Evolutionary conservation across 2,113 vertebrate species (phyloP).

Genomic region (Pachypanchax playfairii): DNA sequence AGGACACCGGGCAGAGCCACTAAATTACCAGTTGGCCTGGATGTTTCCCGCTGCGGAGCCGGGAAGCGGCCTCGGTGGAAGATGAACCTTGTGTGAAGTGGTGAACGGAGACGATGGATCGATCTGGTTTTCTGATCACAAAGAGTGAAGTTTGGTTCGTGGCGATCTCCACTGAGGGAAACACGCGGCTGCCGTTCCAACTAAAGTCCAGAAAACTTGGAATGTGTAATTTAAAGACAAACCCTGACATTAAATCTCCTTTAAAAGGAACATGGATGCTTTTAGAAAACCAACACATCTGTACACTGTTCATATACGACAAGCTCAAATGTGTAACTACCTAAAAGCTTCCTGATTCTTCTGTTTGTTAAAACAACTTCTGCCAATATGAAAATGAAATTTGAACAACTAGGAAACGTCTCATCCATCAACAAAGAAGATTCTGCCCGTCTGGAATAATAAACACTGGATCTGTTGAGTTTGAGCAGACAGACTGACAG

Average conservation of each 20-base stretch:
- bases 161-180: not conserved
- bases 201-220: not conserved
- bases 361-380: too few relatives aligned
- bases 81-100: constrained; percentile 34
- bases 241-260: constrained; percentile 15
- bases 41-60: not conserved
- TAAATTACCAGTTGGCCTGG: constrained; percentile 50
- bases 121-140: constrained; percentile 27
- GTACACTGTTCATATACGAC: constrained; percentile 22
- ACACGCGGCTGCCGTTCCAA: not conserved
- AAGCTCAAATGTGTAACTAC: constrained; percentile 2
- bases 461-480: too few relatives aligned
- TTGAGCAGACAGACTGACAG: too few relatives aligned
- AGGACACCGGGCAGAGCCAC: constrained; percentile 54
- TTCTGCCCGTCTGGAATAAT: too few relatives aligned
- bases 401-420: too few relatives aligned
- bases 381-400: too few relatives aligned
- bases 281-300: constrained; percentile 14
- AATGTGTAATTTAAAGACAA: constrained; percentile 23
- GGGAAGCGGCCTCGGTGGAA: constrained; percentile 29
- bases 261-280: constrained; percentile 3
- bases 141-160: not conserved
- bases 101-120: constrained; percentile 31
- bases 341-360: too few relatives aligned
- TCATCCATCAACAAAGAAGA: too few relatives aligned